Percentiles rank a stretch among this genome's conserved stretches.
Evolutionary conservation across 2,888 invertebrate genomes (phyloP).

Genomic region (Nephrotoma appendiculata): DNA sequence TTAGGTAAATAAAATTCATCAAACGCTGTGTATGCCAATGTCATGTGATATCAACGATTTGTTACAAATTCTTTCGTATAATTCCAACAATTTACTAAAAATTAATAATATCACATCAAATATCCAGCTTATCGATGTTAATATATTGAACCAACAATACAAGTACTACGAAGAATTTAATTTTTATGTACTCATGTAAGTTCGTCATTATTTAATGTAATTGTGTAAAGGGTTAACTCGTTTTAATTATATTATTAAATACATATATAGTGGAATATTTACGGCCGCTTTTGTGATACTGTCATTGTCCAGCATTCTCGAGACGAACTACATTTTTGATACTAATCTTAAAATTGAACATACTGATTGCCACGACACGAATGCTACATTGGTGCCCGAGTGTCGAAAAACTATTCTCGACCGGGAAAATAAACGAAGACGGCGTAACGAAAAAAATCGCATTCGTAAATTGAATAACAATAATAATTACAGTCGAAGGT

Average conservation of each 20-base stretch:
- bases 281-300: neutral
- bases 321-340: neutral
- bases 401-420: neutral
- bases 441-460: neutral
- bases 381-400: neutral
- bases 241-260: neutral
- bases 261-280: neutral
- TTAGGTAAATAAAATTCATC: conserved; percentile 18
- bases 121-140: conserved; percentile 18
- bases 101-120: conserved; percentile 20
- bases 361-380: neutral
- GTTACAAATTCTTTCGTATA: conserved; percentile 18
- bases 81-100: conserved; percentile 16
- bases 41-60: conserved; percentile 20
- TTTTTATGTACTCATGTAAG: conserved; percentile 21
- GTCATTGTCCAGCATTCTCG: neutral
- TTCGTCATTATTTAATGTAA: neutral
- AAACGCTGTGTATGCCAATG: conserved; percentile 22
- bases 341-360: neutral
- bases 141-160: conserved; percentile 18
- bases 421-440: neutral
- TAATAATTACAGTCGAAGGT: neutral
- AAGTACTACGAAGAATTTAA: conserved; percentile 18
- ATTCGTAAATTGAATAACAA: neutral
- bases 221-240: neutral